Evolutionary conservation across 2,888 invertebrate genomes (phyloP), one percentile per base, ranked within the genome.

Genomic region (Belgica antarctica): DNA sequence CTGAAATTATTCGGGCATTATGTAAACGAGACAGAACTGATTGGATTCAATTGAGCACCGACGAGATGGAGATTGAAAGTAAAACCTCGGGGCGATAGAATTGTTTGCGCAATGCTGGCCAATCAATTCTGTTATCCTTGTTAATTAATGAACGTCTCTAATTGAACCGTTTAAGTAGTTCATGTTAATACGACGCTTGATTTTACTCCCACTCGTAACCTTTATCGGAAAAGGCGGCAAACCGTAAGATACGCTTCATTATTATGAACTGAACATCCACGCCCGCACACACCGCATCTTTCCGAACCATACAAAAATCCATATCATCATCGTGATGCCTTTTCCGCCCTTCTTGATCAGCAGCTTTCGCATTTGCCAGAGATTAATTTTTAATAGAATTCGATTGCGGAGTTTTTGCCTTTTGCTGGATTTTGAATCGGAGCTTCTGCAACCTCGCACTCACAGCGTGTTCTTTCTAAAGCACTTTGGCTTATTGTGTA

Each of bases 361-460:
- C n/a, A n/a, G n/a, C 22, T n/a, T 2, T 12, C 52, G 52, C 17
- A 52, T 52, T 52, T 52, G 52, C 52, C 22, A 52, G 52, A 52
- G 52, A 52, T 52, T 52, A 52, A 52, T 52, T 52, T 52, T 52
- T 52, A 52, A 52, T 52, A 22, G 52, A 52, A 52, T 52, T 52
- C 52, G 52, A 52, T 52, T 52, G 19, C 52, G 22, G 19, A 52
- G 41, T n/a, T 41, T 52, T 52, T n/a, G n/a, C 3, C 52, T 52
- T 3, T 52, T 52, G 7, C 10, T n/a, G 41, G n/a, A 12, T 12
- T n/a, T n/a, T n/a, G n/a, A n/a, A n/a, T n/a, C n/a, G n/a, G n/a
- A n/a, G n/a, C n/a, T n/a, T n/a, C n/a, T n/a, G n/a, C n/a, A n/a
- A n/a, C n/a, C n/a, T n/a, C n/a, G n/a, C n/a, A n/a, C n/a, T n/a